A percentile compares a stretch with the other conserved stretches of the same genome.
phyloP scores from a whole-genome alignment of 2,797 vertebrate species.

The Myotis daubentonii region DNA sequence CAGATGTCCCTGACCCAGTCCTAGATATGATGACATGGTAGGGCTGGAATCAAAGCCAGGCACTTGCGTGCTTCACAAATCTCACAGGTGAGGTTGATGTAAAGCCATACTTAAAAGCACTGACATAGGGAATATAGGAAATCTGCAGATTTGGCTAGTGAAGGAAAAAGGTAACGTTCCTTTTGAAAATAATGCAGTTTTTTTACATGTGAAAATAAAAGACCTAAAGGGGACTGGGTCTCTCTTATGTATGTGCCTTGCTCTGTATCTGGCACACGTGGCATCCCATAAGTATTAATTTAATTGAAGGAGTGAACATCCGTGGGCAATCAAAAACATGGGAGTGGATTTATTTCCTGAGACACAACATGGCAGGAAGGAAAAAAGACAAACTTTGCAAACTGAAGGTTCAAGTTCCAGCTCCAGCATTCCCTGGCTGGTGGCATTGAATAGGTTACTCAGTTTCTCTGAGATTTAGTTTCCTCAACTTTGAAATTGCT shows the following conservation, averaged over 20 bases:
- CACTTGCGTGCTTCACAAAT: not conserved
- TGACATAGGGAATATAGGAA: not conserved
- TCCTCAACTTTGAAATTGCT: not conserved
- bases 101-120: not conserved
- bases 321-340: not conserved
- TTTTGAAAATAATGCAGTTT: not conserved
- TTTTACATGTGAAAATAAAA: not conserved
- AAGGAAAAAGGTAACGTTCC: not conserved
- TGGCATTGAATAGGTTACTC: not conserved
- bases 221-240: not conserved
- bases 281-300: not conserved
- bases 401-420: not conserved
- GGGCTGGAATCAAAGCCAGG: not conserved
- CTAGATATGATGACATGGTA: not conserved
- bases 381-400: not conserved
- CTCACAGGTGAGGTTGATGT: not conserved
- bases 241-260: not conserved
- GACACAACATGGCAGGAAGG: not conserved
- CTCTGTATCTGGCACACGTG: not conserved
- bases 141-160: not conserved
- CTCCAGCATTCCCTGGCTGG: not conserved
- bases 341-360: not conserved
- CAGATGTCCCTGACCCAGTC: not conserved
- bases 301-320: not conserved
- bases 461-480: not conserved